Conservation (phyloP, 2,888 invertebrate species). For the Masnerella sp. region DNA sequence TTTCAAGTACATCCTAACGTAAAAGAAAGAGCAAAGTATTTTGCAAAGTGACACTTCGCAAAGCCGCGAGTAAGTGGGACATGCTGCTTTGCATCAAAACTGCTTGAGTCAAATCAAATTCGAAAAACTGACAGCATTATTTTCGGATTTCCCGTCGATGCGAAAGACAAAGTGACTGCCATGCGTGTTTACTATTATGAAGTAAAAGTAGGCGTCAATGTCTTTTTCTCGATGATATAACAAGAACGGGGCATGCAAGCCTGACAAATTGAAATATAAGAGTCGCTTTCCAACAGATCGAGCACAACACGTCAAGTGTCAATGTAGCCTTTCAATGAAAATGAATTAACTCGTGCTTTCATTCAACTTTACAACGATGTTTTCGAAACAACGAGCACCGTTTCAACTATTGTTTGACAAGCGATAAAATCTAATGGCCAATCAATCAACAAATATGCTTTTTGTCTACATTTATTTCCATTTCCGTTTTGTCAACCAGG, state of each 20-base stretch:
- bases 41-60: too few species aligned
- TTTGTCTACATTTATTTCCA: too few species aligned
- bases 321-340: slow-evolving; percentile 16
- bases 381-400: neutral
- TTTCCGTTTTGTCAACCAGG: too few species aligned
- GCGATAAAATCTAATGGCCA: neutral
- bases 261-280: slow-evolving; percentile 32
- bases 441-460: neutral
- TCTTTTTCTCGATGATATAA: slow-evolving; percentile 15
- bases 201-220: slow-evolving; percentile 13
- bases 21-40: too few species aligned
- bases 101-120: too few species aligned
- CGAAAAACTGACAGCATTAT: too few species aligned
- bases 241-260: slow-evolving; percentile 1
- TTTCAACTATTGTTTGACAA: neutral
- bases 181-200: slow-evolving; percentile 14
- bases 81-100: too few species aligned
- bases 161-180: slow-evolving; percentile 13
- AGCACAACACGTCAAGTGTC: slow-evolving; percentile 1
- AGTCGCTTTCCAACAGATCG: slow-evolving; percentile 19
- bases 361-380: neutral
- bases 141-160: too few species aligned
- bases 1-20: too few species aligned
- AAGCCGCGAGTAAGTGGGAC: too few species aligned
- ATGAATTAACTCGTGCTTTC: slow-evolving; percentile 18